Conservation (phyloP, 2,888 invertebrate genomes). For the Stenodema calcarata region DNA sequence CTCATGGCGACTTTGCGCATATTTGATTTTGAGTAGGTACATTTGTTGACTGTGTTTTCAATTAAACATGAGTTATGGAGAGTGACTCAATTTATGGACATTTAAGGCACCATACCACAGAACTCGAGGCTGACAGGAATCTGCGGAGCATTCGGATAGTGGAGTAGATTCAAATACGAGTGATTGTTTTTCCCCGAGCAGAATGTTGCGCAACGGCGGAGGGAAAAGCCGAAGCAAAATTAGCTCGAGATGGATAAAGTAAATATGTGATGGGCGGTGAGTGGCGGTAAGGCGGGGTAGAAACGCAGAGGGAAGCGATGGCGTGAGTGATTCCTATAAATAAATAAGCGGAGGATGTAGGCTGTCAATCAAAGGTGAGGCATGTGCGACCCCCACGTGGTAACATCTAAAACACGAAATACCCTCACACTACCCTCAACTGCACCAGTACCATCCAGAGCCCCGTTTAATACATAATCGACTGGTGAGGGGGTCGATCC, state of each 20-base stretch:
- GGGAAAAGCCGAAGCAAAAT: slow-evolving; percentile 11
- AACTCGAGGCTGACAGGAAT: background rate
- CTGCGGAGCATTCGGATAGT: background rate
- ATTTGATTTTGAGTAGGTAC: no score
- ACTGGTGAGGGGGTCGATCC: background rate
- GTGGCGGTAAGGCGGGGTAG: background rate
- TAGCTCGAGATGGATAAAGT: slow-evolving; percentile 4
- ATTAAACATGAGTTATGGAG: no score
- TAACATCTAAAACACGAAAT: slow-evolving; percentile 45
- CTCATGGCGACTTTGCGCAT: no score
- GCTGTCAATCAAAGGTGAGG: slow-evolving; percentile 49
- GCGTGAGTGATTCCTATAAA: slow-evolving; percentile 49
- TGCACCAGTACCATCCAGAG: background rate
- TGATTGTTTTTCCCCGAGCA: background rate
- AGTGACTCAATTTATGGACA: background rate
- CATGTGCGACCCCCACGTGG: slow-evolving; percentile 48
- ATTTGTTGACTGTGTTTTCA: no score
- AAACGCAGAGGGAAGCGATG: background rate
- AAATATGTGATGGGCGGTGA: background rate
- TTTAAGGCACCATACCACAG: background rate
- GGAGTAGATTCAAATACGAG: background rate
- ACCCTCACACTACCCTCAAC: background rate
- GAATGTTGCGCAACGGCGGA: slow-evolving; percentile 6
- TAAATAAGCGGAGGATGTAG: slow-evolving; percentile 50
- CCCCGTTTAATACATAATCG: slow-evolving; percentile 33